Base-by-base conservation (phyloP, 1,140 invertebrate species). In the Trigoniulus corallinus region DNA sequence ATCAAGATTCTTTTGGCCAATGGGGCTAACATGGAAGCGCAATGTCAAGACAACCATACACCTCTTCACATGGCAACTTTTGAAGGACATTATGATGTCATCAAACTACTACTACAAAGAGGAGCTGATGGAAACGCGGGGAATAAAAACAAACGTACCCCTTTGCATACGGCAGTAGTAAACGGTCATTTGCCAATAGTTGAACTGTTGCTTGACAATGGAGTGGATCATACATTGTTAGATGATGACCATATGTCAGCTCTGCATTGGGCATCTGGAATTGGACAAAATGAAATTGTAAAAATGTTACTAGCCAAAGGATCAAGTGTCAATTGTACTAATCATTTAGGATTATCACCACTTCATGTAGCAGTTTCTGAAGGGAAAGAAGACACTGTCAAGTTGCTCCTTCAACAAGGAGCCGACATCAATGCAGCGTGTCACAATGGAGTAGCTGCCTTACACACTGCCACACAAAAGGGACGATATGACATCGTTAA, bases 121-220 rank as follows among this genome's bases (percentile, higher is more conserved):
- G 79, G 80, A 24, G 82, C 82, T 26, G 81, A 86, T 60, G 74
- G 84, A 22, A 70, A 89, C 61, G 74, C 78, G 42, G 76, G 72
- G 65, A 88, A 94, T 68, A 88, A 85, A 86, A 67, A 93, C 25
- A 78, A 79, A 62, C 93, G 93, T 88, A 93, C 88, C 23, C 87
- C 89, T 26, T 70, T 96, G 22, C 89, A 95, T 71, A 94, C 89
- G 91, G 88, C 88, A 7, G 84, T 84, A 43, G 86, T 92, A 68
- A 78, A 81, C 56, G 76, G 79, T n/a, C 80, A 88, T 63, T 59
- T 74, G 26, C 72, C 74, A 42, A 77, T 81, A 39, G 81, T 84
- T 25, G 71, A 78, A 50, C 58, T 79, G 37, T 39, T 39, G 18
- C 18, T 39, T 12, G 37, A 39, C 12, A 39, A 18, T 13, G 37